A percentile compares a stretch with the other conserved stretches of the same genome.
Conservation (phyloP, 2,888 invertebrate species). For the Heliconius ismenius region DNA sequence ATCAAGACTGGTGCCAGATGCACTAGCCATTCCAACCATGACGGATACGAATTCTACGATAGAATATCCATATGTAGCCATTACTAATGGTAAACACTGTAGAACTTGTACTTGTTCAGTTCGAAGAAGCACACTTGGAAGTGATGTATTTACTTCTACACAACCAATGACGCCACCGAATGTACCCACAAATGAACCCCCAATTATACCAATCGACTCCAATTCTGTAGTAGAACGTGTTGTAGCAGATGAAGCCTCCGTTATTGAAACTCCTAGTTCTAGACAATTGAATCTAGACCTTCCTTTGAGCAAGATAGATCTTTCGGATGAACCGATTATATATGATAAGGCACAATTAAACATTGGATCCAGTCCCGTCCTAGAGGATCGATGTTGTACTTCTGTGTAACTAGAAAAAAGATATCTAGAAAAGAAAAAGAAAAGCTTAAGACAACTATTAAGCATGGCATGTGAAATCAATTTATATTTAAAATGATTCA, state of each 20-base stretch:
- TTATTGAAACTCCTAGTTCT: background rate
- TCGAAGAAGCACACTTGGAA: too few species aligned
- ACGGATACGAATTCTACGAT: background rate
- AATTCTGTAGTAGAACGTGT: background rate
- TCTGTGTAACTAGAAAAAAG: background rate
- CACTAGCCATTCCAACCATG: background rate
- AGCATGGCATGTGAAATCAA: background rate
- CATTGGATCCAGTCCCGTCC: constrained; percentile 36
- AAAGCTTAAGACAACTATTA: background rate
- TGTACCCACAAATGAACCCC: too few species aligned
- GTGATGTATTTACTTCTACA: too few species aligned
- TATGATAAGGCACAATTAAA: constrained; percentile 39
- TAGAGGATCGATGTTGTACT: constrained; percentile 31
- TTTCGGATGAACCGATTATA: constrained; percentile 37
- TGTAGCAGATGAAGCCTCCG: background rate
- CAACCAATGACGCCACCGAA: background rate
- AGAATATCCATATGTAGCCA: background rate
- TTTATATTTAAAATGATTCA: background rate
- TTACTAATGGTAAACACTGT: background rate
- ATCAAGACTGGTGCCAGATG: constrained; percentile 27
- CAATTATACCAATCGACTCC: background rate
- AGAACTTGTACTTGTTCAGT: background rate
- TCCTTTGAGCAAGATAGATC: constrained; percentile 17
- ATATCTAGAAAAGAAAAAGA: background rate
- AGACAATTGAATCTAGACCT: constrained; percentile 17